Percentiles rank a stretch among this genome's conserved stretches.
Evolutionary conservation across 2,888 invertebrate genomes (phyloP).

Genomic region (Terebella lapidaria): DNA sequence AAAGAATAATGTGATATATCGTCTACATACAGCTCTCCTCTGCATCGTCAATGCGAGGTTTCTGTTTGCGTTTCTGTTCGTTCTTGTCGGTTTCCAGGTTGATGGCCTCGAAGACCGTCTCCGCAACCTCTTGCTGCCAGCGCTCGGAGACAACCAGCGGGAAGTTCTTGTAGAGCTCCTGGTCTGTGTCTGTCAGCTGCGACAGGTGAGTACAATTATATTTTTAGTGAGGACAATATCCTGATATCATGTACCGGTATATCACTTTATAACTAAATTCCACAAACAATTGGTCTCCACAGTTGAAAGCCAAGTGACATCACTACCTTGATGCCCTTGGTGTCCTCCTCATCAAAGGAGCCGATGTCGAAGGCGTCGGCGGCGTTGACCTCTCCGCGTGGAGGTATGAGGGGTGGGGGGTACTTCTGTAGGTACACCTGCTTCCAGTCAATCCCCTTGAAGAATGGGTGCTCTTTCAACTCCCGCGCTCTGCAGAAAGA

Average conservation of each 20-base stretch:
- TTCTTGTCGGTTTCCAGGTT: slow-evolving; percentile 95
- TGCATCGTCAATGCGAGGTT: slow-evolving; percentile 86
- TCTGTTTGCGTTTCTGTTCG: slow-evolving; percentile 93
- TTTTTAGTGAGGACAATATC: not conserved
- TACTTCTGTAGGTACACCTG: slow-evolving; percentile 98
- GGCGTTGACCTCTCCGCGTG: slow-evolving; percentile 97
- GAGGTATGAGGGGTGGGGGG: slow-evolving; percentile 95
- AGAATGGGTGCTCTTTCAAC: slow-evolving; percentile 95
- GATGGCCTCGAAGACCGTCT: slow-evolving; percentile 96
- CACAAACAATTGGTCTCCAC: not conserved
- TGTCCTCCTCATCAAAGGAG: slow-evolving; percentile 99
- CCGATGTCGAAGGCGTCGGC: slow-evolving; percentile 99
- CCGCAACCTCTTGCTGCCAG: slow-evolving; percentile 98
- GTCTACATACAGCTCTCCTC: slow-evolving; percentile 66
- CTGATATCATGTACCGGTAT: not conserved
- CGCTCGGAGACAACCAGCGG: slow-evolving; percentile 96
- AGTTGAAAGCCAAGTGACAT: no score
- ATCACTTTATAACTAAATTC: not conserved
- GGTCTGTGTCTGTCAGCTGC: slow-evolving; percentile 89
- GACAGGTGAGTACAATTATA: slow-evolving; percentile 4
- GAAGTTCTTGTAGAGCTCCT: slow-evolving; percentile 97
- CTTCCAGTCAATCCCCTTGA: slow-evolving; percentile 97
- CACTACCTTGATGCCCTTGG: slow-evolving; percentile 94
- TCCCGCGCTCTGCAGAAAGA: slow-evolving; percentile 74
- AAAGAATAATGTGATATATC: no score